phyloP scores from a whole-genome alignment of 2,113 vertebrate genomes.

The Notarius quadriscutis region DNA sequence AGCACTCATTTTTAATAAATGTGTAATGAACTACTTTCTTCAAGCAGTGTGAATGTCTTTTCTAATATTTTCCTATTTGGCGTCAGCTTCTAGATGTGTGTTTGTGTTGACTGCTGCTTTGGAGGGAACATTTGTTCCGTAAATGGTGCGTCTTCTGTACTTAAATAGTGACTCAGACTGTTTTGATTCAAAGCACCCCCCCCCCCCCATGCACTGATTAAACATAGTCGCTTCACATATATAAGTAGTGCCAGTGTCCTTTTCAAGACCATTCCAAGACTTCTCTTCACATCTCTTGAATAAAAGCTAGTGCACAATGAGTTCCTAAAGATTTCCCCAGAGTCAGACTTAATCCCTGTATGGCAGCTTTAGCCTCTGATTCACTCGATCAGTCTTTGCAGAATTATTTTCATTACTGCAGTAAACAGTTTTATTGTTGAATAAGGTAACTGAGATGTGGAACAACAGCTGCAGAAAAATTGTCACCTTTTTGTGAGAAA shows the following conservation, averaged over 20 bases:
- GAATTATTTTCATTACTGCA: background rate
- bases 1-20: constrained; percentile 34
- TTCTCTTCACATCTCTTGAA: background rate
- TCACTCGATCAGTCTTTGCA: background rate
- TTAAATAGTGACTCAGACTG: background rate
- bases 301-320: background rate
- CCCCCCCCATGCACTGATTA: background rate
- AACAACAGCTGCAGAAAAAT: background rate
- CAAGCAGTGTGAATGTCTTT: background rate
- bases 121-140: background rate
- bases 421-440: background rate
- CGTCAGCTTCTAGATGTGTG: background rate
- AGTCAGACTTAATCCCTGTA: background rate
- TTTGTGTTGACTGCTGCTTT: constrained; percentile 39
- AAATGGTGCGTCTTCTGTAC: background rate
- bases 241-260: background rate
- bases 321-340: background rate
- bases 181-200: background rate
- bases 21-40: constrained; percentile 30
- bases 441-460: background rate
- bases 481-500: background rate
- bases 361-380: background rate
- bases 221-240: background rate
- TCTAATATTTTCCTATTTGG: constrained; percentile 10
- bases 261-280: background rate